These are phyloP conservation scores for mouse (Mus musculus) DNA, from an alignment of 2,113 vertebrate genomes.

Conservation along the genomic window GRCm39 chr5:24246501-24247000, in stretches of 20 bases:
- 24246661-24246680: slow-evolving; percentile 34
- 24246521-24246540: slow-evolving; percentile 45
- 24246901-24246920: neutral
- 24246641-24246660: slow-evolving; percentile 57
- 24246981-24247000: slow-evolving; percentile 38
- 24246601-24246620: slow-evolving; percentile 31
- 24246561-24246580: slow-evolving; percentile 66
- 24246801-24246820: neutral
- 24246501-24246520: slow-evolving; percentile 45
- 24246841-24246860: neutral
- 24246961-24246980: slow-evolving; percentile 42
- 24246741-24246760: slow-evolving; percentile 54
- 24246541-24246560: slow-evolving; percentile 64
- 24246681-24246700: slow-evolving; percentile 45
- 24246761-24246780: slow-evolving; percentile 29
- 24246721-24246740: slow-evolving; percentile 49
- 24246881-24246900: neutral
- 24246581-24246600: slow-evolving; percentile 52
- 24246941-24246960: neutral
- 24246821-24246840: neutral
- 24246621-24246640: slow-evolving; percentile 64
- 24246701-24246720: slow-evolving; percentile 48
- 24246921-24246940: neutral
- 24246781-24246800: neutral
- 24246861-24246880: neutral